Conservation (phyloP, 2,888 invertebrate species). For the Drosophila subsilvestris region DNA sequence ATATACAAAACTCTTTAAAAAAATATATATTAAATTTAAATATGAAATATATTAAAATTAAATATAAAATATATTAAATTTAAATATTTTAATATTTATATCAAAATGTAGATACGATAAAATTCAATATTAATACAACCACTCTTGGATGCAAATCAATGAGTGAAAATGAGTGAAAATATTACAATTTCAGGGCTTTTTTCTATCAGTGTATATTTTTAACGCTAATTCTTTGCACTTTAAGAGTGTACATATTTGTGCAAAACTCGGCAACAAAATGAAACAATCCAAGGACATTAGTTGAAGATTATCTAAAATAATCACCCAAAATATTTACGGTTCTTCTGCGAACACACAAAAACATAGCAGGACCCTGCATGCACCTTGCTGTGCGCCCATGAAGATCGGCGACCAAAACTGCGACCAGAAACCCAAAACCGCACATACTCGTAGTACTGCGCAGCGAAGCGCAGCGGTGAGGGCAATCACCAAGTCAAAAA, state of each 20-base stretch:
- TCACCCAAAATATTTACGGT: constrained; percentile 79
- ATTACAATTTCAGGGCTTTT: too few species aligned
- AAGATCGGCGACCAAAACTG: constrained; percentile 73
- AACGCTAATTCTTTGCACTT: not conserved
- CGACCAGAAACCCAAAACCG: constrained; percentile 76
- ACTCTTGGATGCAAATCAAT: too few species aligned
- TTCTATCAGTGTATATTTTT: not conserved
- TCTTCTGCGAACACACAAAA: constrained; percentile 67
- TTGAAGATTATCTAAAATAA: constrained; percentile 79
- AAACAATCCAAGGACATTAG: constrained; percentile 72
- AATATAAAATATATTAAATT: too few species aligned
- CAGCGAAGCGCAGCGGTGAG: constrained; percentile 38
- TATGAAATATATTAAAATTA: too few species aligned
- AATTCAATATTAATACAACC: too few species aligned
- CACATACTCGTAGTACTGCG: constrained; percentile 48
- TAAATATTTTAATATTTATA: too few species aligned
- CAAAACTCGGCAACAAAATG: constrained; percentile 19
- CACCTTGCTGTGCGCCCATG: constrained; percentile 74
- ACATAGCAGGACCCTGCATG: constrained; percentile 65
- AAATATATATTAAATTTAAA: too few species aligned
- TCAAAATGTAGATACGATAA: too few species aligned
- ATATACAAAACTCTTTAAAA: too few species aligned
- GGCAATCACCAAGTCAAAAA: constrained; percentile 37
- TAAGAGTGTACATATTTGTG: not conserved
- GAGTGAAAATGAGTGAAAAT: too few species aligned